A percentile compares a stretch with the other conserved stretches of the same genome.
Evolutionary conservation across 2,797 vertebrate species (phyloP).

Genomic region (Cuculus canorus): DNA sequence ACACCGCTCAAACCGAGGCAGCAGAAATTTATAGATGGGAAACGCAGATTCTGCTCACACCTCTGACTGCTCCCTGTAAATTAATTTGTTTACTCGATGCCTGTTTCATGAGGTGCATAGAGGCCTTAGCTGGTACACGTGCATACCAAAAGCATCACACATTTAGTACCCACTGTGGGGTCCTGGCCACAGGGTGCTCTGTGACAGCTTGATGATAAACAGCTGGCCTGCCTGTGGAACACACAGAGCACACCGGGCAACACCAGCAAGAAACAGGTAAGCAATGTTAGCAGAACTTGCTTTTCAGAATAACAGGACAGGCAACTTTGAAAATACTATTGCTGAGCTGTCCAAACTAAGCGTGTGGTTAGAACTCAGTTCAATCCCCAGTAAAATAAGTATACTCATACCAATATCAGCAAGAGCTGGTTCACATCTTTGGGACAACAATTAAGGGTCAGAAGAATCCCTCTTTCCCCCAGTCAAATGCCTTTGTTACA

Average conservation of each 20-base stretch:
- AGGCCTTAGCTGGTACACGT: neutral
- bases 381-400: neutral
- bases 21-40: neutral
- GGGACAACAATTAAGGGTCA: neutral
- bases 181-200: neutral
- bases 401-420: neutral
- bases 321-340: neutral
- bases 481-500: neutral
- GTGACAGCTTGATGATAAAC: constrained; percentile 46
- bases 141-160: constrained; percentile 21
- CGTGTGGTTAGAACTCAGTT: neutral
- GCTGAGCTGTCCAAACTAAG: neutral
- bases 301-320: neutral
- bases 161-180: constrained; percentile 20
- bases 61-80: constrained; percentile 4
- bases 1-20: neutral
- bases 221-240: constrained; percentile 22
- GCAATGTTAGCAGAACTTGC: neutral
- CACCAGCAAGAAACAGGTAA: neutral
- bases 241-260: neutral
- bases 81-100: constrained; percentile 52
- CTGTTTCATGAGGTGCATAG: constrained; percentile 25
- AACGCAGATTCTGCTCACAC: constrained; percentile 21
- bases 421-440: neutral
- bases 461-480: neutral